Percentiles rank a stretch among this genome's conserved stretches.
Evolutionary conservation across 2,113 vertebrate genomes (phyloP).

Genomic region (Stomatorhinus ivindoensis): DNA sequence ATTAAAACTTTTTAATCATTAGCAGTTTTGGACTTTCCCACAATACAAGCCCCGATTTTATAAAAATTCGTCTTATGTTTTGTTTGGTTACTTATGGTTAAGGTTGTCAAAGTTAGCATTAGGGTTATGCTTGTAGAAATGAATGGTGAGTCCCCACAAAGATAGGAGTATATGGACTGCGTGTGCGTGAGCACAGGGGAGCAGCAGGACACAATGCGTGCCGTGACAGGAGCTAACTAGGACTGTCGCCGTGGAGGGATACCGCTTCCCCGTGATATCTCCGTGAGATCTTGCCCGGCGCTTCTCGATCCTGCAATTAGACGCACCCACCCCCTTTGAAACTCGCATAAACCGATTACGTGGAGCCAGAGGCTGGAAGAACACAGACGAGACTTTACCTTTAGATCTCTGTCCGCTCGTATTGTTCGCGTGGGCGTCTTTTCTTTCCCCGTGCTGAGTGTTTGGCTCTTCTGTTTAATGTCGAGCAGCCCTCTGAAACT

Average conservation of each 20-base stretch:
- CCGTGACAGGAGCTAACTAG: neutral
- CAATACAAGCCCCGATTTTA: neutral
- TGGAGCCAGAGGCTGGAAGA: neutral
- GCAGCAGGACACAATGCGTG: neutral
- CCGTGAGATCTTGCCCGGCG: neutral
- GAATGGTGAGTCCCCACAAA: neutral
- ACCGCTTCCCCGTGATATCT: neutral
- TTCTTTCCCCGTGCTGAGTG: neutral
- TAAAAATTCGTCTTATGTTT: neutral
- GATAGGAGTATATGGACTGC: neutral
- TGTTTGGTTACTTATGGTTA: neutral
- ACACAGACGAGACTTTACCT: neutral
- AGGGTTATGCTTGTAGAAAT: neutral
- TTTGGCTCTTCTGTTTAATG: neutral
- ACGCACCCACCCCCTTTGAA: neutral
- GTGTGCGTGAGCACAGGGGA: neutral
- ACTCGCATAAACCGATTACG: neutral
- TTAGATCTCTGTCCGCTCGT: neutral
- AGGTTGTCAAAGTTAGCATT: neutral
- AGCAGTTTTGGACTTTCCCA: neutral
- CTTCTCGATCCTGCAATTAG: neutral
- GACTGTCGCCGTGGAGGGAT: neutral
- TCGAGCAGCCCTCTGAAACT: neutral
- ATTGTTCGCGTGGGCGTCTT: neutral
- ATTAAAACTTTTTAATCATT: neutral